Evolutionary conservation across 2,113 vertebrate genomes (phyloP).

Genomic region (Gorsachius goisagi): DNA sequence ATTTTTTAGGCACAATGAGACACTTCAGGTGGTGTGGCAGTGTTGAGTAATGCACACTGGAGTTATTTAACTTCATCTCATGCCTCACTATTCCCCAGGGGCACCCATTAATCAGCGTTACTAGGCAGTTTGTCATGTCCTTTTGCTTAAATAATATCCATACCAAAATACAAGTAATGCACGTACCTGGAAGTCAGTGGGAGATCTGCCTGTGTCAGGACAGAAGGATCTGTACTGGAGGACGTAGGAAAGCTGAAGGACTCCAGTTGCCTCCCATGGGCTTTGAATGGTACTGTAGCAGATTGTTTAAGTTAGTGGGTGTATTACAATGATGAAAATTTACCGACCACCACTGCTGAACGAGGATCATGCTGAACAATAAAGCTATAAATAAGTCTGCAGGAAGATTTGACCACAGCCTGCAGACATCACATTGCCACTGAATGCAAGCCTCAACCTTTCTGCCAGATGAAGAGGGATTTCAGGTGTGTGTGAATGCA

Average conservation of each 20-base stretch:
- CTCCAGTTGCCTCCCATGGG: neutral
- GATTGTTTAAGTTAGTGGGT: neutral
- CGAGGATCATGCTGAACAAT: neutral
- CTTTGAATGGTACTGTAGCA: neutral
- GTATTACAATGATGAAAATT: neutral
- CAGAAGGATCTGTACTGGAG: conserved; percentile 17
- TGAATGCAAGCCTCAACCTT: neutral
- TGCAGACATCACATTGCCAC: neutral
- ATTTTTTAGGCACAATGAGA: conserved; percentile 65
- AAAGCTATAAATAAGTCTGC: neutral
- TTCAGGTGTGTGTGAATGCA: neutral
- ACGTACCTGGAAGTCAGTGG: conserved; percentile 49
- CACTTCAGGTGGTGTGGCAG: conserved; percentile 58
- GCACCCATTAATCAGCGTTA: conserved; percentile 71
- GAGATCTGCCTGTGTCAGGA: conserved; percentile 42
- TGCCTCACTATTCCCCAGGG: conserved; percentile 49
- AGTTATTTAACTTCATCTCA: conserved; percentile 66
- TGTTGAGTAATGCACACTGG: conserved; percentile 60
- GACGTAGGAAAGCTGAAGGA: conserved; percentile 28
- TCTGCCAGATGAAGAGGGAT: neutral
- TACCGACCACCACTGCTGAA: neutral
- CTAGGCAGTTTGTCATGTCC: conserved; percentile 68
- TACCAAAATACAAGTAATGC: conserved; percentile 67
- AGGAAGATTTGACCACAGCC: neutral
- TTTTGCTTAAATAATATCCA: conserved; percentile 75